Evolutionary conservation across 2,888 invertebrate species (phyloP), one percentile per base, ranked within the genome.

Genomic region (Dasysyrphus albostriatus): DNA sequence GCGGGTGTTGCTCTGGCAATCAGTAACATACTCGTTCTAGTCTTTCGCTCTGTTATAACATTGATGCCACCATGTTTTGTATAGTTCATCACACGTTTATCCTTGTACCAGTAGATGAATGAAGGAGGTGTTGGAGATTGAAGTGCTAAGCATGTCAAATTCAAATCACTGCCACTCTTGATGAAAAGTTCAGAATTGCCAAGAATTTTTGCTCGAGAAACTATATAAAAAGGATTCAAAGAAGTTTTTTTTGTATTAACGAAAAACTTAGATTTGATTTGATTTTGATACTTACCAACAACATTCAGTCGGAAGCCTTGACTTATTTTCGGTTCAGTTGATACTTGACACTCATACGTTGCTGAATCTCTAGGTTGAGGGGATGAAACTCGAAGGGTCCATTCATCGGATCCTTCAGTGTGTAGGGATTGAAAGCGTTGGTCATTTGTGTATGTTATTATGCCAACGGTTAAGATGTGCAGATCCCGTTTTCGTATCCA

Each of bases 111-210:
- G 90, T 96, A 95, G 89, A 96, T 96, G 89, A 96, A 96, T 80
- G 94, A 94, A 58, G 95, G 94, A 5, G 93, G 93, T 77, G 93
- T 92, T 79, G 93, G 93, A 89, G 95, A 93, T 93, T 96, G 95
- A 90, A 96, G 94, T 83, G 96, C 96, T 91, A 96, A 94, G 93
- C 97, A 97, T 90, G 96, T 97, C 92, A 97, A 94, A 94, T 97
- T 97, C 93, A 97, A 96, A 94, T 97, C 97, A 90, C 96, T 96
- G 89, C 97, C 97, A 90, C 96, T 96, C 91, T 96, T 95, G 92
- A 97, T 96, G 93, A 96, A 96, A 91, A 96, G 93, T 93, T 97
- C 97, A 32, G 96, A 94, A 90, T 96, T 96, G 37, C 96, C 96
- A 91, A 96, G 94, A 91, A 97, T 97, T 94, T 96, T 96, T 89